Base-by-base conservation (phyloP, 2,888 invertebrate genomes). In the Synanthedon vespiformis region DNA sequence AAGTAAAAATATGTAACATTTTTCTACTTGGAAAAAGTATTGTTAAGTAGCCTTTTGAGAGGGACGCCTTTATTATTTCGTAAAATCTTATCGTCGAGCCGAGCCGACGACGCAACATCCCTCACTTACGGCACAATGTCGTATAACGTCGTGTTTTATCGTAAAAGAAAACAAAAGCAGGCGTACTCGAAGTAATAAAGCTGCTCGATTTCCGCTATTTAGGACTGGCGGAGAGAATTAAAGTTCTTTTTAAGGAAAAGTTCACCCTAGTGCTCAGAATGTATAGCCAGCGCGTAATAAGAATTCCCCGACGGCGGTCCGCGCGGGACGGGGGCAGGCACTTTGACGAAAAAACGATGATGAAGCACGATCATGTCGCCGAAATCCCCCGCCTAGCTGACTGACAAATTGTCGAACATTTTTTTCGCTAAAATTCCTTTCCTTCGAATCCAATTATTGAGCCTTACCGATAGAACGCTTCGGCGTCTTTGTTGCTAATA, bases 321-420 rank as follows among this genome's bases (percentile, higher is more conserved):
- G 72, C 59, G 66, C 68, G 62, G 70, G 22, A 18, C 48, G 68
- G 67, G 63, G 63, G 66, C 66, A 64, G 68, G 63, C 69, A 72
- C 69, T 78, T 79, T 77, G 73, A 72, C 70, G 70, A 73, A 77
- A 79, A 82, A 81, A 78, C 74, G 74, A 81, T 83, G 80, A 84
- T 81, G 80, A 77, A 80, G 77, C 80, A 74, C 77, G 78, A 79
- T 77, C 79, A 79, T 76, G 76, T 72, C 74, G 62, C 68, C 64
- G 62, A 70, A 68, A 74, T 72, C 75, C 72, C 64, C 70, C 69
- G 66, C 74, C 72, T 70, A 67, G 72, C 76, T 76, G 74, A 74
- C 78, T 79, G 81, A 82, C 72, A 80, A 82, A 82, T 80, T 77
- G 79, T 74, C 70, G 67, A 76, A 74, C 77, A 74, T 80, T 81